Evolutionary conservation across 2,888 invertebrate species (phyloP).

Genomic region (Autographa pulchrina): DNA sequence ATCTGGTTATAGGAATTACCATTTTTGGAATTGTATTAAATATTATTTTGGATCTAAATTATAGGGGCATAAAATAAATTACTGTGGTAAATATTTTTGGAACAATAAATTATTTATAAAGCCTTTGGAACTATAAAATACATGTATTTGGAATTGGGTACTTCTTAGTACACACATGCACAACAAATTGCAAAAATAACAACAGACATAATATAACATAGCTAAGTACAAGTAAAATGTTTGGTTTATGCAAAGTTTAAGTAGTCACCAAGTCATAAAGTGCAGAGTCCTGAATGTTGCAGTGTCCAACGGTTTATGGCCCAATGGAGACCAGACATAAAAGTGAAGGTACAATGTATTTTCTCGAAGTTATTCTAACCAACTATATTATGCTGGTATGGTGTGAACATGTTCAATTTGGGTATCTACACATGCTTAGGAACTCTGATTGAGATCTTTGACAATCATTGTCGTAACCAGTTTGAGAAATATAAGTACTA

Average conservation of each 20-base stretch:
- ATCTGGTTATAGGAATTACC: neutral
- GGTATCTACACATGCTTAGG: too few relatives aligned
- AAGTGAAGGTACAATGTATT: constrained; percentile 21
- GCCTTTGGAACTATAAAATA: neutral
- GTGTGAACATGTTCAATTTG: too few relatives aligned
- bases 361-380: constrained; percentile 40
- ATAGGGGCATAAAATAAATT: neutral
- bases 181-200: neutral
- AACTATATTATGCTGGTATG: too few relatives aligned
- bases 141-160: neutral
- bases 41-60: neutral
- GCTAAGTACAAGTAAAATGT: neutral
- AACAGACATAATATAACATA: neutral
- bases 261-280: constrained; percentile 23
- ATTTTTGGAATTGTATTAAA: neutral
- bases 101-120: neutral
- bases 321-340: constrained; percentile 21
- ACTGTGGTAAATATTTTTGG: neutral
- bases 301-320: constrained; percentile 32
- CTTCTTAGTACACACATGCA: neutral
- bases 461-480: too few relatives aligned
- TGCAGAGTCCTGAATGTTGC: constrained; percentile 26
- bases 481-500: too few relatives aligned
- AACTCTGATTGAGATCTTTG: too few relatives aligned
- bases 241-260: constrained; percentile 26